phyloP scores from a whole-genome alignment of 2,797 vertebrate genomes.

The Lutjanus argentimaculatus region DNA sequence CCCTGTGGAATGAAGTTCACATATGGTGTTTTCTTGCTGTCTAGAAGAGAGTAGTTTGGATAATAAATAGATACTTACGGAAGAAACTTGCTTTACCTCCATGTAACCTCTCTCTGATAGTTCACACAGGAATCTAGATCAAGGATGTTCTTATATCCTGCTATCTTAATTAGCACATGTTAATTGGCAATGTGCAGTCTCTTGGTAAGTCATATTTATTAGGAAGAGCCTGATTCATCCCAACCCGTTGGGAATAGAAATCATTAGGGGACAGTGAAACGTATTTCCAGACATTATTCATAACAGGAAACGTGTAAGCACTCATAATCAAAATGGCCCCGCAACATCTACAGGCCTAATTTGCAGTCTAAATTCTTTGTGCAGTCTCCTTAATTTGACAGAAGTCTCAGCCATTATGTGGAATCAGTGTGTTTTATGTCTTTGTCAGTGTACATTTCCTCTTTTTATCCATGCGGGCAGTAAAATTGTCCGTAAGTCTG shows the following conservation, averaged over 20 bases:
- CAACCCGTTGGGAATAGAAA: slow-evolving; percentile 62
- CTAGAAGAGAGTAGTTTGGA: slow-evolving; percentile 21
- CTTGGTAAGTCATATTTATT: slow-evolving; percentile 80
- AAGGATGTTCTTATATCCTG: slow-evolving; percentile 76
- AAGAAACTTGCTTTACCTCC: slow-evolving; percentile 71
- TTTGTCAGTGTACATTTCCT: slow-evolving; percentile 4
- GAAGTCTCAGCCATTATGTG: slow-evolving; percentile 18
- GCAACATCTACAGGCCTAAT: slow-evolving; percentile 47
- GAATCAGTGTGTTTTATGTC: slow-evolving; percentile 29
- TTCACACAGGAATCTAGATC: slow-evolving; percentile 80
- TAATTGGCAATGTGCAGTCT: slow-evolving; percentile 79
- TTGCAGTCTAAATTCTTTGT: slow-evolving; percentile 36
- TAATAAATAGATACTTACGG: slow-evolving; percentile 20
- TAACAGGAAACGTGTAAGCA: slow-evolving; percentile 62
- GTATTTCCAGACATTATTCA: slow-evolving; percentile 72
- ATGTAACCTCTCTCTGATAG: slow-evolving; percentile 68
- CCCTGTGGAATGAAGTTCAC: slow-evolving; percentile 14
- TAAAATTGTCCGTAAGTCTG: slow-evolving; percentile 4
- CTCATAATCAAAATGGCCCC: slow-evolving; percentile 58
- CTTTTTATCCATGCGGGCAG: background rate
- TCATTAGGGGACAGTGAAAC: slow-evolving; percentile 70
- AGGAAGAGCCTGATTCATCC: slow-evolving; percentile 74
- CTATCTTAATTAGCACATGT: slow-evolving; percentile 82
- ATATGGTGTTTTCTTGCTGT: slow-evolving; percentile 38
- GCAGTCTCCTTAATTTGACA: slow-evolving; percentile 24